These are phyloP conservation scores for Xenotilapia flavipinnis DNA, from an alignment of 2,113 vertebrate species.

Conservation along the genomic window DNA sequence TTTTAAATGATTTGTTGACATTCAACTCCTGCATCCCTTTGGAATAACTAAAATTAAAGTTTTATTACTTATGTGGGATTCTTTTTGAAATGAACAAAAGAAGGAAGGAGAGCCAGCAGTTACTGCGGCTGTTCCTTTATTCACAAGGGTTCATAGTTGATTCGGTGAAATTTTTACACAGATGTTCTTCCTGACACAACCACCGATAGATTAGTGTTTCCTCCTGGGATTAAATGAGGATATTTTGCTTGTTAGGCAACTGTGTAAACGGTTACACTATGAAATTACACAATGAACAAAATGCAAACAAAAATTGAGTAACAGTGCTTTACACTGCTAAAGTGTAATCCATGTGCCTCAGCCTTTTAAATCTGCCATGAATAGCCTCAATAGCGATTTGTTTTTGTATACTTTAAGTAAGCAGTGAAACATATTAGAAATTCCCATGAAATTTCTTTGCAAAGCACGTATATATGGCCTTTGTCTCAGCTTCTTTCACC, in stretches of 20 bases:
- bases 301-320: neutral
- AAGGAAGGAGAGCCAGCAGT: neutral
- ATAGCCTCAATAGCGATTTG: rapidly evolving
- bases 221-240: neutral
- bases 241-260: neutral
- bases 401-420: neutral
- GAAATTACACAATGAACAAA: neutral
- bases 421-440: neutral
- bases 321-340: neutral
- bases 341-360: neutral
- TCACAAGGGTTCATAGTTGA: neutral
- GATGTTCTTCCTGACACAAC: neutral
- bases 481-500: neutral
- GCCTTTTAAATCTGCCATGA: neutral
- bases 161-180: neutral
- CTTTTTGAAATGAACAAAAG: neutral
- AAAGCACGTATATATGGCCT: neutral
- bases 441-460: neutral
- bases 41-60: neutral
- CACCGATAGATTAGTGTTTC: neutral
- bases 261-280: neutral
- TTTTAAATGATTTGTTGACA: neutral
- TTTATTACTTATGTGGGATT: neutral
- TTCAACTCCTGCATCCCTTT: neutral
- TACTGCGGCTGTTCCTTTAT: neutral